Evolutionary conservation across 2,113 vertebrate genomes (phyloP).

Genomic region (Urocynchramus pylzowi): DNA sequence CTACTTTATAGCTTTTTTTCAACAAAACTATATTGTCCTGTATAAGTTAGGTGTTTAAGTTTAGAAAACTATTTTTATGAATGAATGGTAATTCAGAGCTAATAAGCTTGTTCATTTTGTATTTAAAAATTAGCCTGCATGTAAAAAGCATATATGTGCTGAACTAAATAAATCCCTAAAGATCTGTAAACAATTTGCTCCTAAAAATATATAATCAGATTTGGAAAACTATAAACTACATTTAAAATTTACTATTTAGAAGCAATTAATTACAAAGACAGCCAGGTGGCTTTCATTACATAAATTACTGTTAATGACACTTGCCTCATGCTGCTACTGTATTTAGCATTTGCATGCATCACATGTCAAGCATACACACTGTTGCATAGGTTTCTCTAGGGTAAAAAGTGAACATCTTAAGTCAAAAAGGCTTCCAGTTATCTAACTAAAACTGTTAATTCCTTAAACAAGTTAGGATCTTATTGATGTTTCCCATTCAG

Average conservation of each 20-base stretch:
- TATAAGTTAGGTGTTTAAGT: background rate
- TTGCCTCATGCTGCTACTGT: conserved; percentile 89
- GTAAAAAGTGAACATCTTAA: conserved; percentile 68
- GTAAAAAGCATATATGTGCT: background rate
- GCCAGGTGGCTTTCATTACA: conserved; percentile 85
- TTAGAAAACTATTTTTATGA: conserved; percentile 2
- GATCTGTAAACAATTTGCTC: conserved; percentile 46
- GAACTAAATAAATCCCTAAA: conserved; percentile 23
- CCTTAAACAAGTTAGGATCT: background rate
- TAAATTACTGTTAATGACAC: conserved; percentile 97
- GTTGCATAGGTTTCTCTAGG: conserved; percentile 73
- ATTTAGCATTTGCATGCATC: conserved; percentile 88
- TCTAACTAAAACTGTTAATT: background rate
- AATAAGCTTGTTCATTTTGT: background rate
- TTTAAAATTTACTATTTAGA: conserved; percentile 91
- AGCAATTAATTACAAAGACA: conserved; percentile 96
- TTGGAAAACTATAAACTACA: conserved; percentile 88
- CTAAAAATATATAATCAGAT: conserved; percentile 77
- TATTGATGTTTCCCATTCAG: background rate
- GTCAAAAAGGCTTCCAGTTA: conserved; percentile 26
- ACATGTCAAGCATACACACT: conserved; percentile 79
- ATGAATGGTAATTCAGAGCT: background rate
- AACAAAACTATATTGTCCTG: background rate
- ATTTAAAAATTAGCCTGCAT: background rate
- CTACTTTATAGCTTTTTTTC: background rate